Base-by-base conservation (phyloP, 2,113 vertebrate species). In the Corythornis vintsioides region DNA sequence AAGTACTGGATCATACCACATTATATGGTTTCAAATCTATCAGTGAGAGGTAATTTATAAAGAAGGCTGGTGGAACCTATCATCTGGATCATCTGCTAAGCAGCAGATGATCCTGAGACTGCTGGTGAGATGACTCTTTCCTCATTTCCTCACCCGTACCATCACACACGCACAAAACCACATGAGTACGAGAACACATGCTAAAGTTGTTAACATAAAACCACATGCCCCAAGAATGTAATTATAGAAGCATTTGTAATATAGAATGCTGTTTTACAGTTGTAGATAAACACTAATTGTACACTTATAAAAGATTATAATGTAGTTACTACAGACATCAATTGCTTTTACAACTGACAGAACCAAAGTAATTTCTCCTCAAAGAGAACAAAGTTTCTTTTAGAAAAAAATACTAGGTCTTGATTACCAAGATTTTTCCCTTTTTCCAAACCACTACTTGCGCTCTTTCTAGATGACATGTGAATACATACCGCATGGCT, bases 401-500 rank as follows among this genome's bases (percentile, higher is more conserved):
- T 40, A 69, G 48, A 13, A 55, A 43, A 86, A 33, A 25, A 38
- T 7, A 55, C 18, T 26, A 45, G 2, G 5, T 52, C 40, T 69
- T 26, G 17, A 81, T 63, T 83, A 72, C 8, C 43, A 81, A 61
- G 64, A 24, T 22, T 79, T 42, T 40, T 45, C 31, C 42, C 53
- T 19, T 89, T 93, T 87, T 76, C 69, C 20, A 3, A 79, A 22
- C 22, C 15, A 21, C 24, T 42, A n/a, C 53, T 52, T 7, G 6
- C 45, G 26, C 15, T 75, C 47, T 83, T 82, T 86, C 87, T 61
- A 53, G 52, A 72, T 1, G 15, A 89, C 78, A 75, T 15, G 10
- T 48, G 50, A 93, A 86, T 90, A 98, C 99, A 4, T 97, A 99
- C 99, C 99, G 98, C 99, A 99, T 99, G 94, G 99, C 99, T 98